Base-by-base conservation (phyloP, 2,113 vertebrate genomes). In the Fulica atra region DNA sequence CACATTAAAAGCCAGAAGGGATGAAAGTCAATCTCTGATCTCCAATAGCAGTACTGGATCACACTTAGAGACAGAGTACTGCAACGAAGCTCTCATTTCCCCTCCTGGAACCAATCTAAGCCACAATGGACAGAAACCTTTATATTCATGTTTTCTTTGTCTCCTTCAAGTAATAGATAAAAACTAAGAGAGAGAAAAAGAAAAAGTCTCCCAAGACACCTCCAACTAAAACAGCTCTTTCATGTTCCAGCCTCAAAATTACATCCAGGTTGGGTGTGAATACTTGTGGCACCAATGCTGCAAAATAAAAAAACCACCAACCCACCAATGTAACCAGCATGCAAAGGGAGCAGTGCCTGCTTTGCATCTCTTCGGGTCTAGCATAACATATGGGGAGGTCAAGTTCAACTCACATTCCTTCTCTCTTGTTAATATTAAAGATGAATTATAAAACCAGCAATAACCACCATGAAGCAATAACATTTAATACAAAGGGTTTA, bases 21-120 rank as follows among this genome's bases (percentile, higher is more conserved):
- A 95, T 85, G 61, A 93, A 90, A 92, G 80, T 69, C 86, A 88
- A 46, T 46, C 71, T 95, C 89, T 77, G 54, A 95, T 92, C 86
- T 88, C 65, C 76, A 50, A 3, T 2, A 77, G 71, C 6, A 1
- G 19, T 51, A 86, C 8, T 59, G 24, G 21, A 50, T 92, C 68
- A 88, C 46, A 59, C 92, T 80, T 54, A 88, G 28, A 70, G 36
- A 80, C 35, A 50, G 16, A 36, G 51, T 83, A 8, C 76, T 70
- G 59, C 82, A 83, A 63, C 5, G 2, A 35, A 82, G 66, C 28
- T 68, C 46, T 57, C 42, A 54, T 57, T 81, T 93, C 28, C 38
- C 73, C 46, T 54, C 36, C 44, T 61, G 54, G 31, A 82, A 86
- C 24, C 4, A 6, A 79, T 84, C 69, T 87, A 91, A 95, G 86